Evolutionary conservation across 2,888 invertebrate species (phyloP), one percentile per base, ranked within the genome.

Genomic region (Trachelus stipa): DNA sequence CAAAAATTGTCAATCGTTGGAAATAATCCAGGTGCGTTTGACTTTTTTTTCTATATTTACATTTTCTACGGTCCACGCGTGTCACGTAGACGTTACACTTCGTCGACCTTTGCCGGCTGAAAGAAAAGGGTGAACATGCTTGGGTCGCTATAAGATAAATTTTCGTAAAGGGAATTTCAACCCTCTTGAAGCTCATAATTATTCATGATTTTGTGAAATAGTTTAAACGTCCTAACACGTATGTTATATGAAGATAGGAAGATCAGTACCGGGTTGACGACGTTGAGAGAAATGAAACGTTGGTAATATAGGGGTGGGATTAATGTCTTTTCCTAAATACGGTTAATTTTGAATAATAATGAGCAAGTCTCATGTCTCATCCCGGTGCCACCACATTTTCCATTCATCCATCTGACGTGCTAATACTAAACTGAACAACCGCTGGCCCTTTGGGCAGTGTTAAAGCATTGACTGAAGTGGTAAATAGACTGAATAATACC

Each of bases 271-370:
- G 73, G 34, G 33, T 12, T n/a, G 75, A 56, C 15, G 33, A 71
- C 34, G 69, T 35, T 6, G 23, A 23, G 40, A 56, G 40, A 56
- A 56, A 15, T 56, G 23, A 56, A 23, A 56, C 9, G 40, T 56
- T 56, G 23, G 9, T 56, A 56, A 56, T 23, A 6, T 23, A 56
- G 40, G 40, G 1, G 15, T 23, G 15, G 2, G 23, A 56, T 56
- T 23, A 56, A 56, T 9, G 23, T 23, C 23, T 56, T 56, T 56
- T 23, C 23, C 71, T 82, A 82, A 81, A 80, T 79, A 79, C 78
- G 81, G 81, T 83, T 84, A 83, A 84, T 83, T 84, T 81, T 75
- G 80, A 83, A 84, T 79, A 84, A 83, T 80, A 84, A 84, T 84
- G 77, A 80, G 1, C 6, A 9, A 56, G 40, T 56, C 40, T 15